These are phyloP conservation scores for Synanthedon andrenaeformis DNA, from an alignment of 2,888 invertebrate species.

Conservation along the genomic window DNA sequence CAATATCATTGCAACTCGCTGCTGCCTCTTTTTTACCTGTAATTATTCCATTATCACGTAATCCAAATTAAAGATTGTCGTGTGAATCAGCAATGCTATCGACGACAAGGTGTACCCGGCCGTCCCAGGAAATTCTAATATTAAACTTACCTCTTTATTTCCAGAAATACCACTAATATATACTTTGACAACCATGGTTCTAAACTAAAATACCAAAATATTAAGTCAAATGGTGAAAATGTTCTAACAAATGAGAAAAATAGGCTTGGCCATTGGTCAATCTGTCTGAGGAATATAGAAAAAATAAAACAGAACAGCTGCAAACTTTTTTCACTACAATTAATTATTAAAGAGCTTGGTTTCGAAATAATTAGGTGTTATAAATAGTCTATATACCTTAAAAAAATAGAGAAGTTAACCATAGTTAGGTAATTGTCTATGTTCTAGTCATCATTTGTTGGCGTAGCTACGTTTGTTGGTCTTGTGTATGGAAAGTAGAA, in stretches of 20 bases:
- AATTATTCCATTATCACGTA: slow-evolving; percentile 43
- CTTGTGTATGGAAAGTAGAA: too few relatives aligned
- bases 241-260: slow-evolving; percentile 43
- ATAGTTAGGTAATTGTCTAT: too few relatives aligned
- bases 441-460: too few relatives aligned
- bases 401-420: too few relatives aligned
- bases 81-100: slow-evolving; percentile 51
- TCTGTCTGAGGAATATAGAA: slow-evolving; percentile 11
- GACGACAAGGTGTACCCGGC: slow-evolving; percentile 38
- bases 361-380: too few relatives aligned
- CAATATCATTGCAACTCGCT: slow-evolving; percentile 92
- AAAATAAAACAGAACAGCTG: slow-evolving; percentile 1
- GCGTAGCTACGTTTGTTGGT: too few relatives aligned
- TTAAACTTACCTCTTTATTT: slow-evolving; percentile 87
- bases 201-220: slow-evolving; percentile 29
- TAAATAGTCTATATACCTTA: too few relatives aligned
- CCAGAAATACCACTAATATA: slow-evolving; percentile 94
- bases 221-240: slow-evolving; percentile 33
- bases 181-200: slow-evolving; percentile 88
- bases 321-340: neutral
- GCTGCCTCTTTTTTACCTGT: slow-evolving; percentile 96
- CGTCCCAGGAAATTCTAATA: slow-evolving; percentile 49
- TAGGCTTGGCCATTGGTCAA: slow-evolving; percentile 66
- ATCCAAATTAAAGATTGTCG: slow-evolving; percentile 38
- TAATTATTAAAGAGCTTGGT: too few relatives aligned